Evolutionary conservation across 2,113 vertebrate genomes (phyloP), one percentile per base, ranked within the genome.

Genomic region (Capra hircus): DNA sequence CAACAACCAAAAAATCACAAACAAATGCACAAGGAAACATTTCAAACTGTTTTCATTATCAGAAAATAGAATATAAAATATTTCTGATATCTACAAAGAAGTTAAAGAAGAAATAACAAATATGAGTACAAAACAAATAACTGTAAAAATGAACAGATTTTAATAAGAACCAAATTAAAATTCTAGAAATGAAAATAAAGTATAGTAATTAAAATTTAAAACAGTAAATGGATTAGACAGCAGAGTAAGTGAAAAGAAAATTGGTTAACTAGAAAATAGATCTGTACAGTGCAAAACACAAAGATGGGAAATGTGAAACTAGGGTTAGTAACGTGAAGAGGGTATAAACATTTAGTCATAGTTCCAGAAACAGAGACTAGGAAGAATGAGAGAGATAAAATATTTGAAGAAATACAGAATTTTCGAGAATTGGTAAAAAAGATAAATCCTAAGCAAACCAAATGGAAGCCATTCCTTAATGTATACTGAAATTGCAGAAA

Each of bases 351-450:
- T 17, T 62, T 53, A 50, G 33, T 36, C 78, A 6, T 21, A 62
- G 28, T 45, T 87, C 4, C 30, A 57, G 30, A 80, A 43, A 64
- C 77, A 81, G 28, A 77, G 23, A 86, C 12, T 15, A 50, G n/a
- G 57, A 43, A 84, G 45, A 84, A 88, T 53, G 25, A 52, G 2
- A 0, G 87, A 88, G 62, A 95, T 53, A 15, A 97, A 57, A 57
- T 74, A 55, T 60, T 97, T 77, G 36, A 95, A 95, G 36, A 92
- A 64, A 81, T 81, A 48, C 60, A 89, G 55, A 87, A 80, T 60
- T 64, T 88, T 95, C 62, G 33, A 89, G 82, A 95, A 81, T 9
- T n/a, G 7, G n/a, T 81, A 62, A 36, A 89, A 62, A 71, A 8
- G 14, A 36, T 60, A 78, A 96, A 67, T 57, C n/a, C 59, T 81